Evolutionary conservation across 2,888 invertebrate genomes (phyloP).

Genomic region (Drosophila yooni): DNA sequence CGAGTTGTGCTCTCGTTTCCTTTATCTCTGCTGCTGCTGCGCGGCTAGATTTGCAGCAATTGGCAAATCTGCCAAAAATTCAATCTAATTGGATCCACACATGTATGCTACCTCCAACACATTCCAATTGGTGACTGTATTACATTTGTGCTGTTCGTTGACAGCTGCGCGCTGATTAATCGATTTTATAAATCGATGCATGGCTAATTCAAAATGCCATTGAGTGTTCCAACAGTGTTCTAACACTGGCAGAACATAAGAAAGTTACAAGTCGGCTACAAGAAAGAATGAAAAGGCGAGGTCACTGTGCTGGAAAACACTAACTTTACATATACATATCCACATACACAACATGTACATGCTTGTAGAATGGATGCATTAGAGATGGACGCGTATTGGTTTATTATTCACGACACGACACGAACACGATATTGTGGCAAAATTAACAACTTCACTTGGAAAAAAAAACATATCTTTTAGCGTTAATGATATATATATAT

Average conservation of each 20-base stretch:
- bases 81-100: constrained; percentile 26
- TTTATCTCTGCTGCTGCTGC: neutral
- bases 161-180: constrained; percentile 40
- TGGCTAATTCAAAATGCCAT: constrained; percentile 22
- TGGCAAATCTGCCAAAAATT: constrained; percentile 22
- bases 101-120: neutral
- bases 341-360: neutral
- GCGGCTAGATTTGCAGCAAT: constrained; percentile 38
- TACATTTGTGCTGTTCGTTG: constrained; percentile 17
- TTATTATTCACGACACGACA: neutral
- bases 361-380: neutral
- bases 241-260: constrained; percentile 21
- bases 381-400: neutral
- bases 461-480: neutral
- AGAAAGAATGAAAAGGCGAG: constrained; percentile 31
- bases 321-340: neutral
- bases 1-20: constrained; percentile 17
- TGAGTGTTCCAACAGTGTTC: constrained; percentile 1
- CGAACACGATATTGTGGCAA: neutral
- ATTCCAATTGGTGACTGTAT: constrained; percentile 16
- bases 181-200: constrained; percentile 41
- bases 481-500: neutral
- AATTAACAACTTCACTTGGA: neutral
- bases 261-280: constrained; percentile 18
- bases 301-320: constrained; percentile 48